Evolutionary conservation across 1,140 invertebrate genomes (phyloP).

Genomic region (Zaprionus kolodkinae): DNA sequence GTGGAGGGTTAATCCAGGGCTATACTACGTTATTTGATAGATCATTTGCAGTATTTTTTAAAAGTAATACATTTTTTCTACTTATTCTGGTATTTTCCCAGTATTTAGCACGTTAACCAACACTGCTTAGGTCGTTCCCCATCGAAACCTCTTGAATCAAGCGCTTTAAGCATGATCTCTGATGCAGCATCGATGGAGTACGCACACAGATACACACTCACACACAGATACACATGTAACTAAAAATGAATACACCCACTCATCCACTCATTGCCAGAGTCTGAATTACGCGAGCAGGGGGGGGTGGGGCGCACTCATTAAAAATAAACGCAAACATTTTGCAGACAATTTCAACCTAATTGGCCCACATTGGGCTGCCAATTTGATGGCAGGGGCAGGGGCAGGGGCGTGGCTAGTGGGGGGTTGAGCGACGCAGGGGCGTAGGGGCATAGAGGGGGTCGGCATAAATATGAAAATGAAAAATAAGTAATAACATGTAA

Average conservation of each 20-base stretch:
- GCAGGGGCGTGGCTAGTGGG: neutral
- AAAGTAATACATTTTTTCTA: too few relatives aligned
- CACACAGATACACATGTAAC: neutral
- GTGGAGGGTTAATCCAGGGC: too few relatives aligned
- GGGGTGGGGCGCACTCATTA: constrained; percentile 32
- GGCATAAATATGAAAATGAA: constrained; percentile 15
- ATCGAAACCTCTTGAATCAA: neutral
- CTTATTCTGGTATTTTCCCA: neutral
- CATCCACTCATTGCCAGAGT: constrained; percentile 21
- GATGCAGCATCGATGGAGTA: constrained; percentile 15
- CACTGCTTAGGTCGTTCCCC: neutral
- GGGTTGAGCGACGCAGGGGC: too few relatives aligned
- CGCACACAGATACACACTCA: constrained; percentile 6
- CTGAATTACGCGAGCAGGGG: constrained; percentile 8
- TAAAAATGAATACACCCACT: neutral
- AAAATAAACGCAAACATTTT: constrained; percentile 72
- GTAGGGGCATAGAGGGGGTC: neutral
- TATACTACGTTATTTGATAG: too few relatives aligned
- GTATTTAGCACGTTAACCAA: neutral
- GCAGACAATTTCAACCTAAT: constrained; percentile 76
- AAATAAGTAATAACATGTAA: constrained; percentile 52
- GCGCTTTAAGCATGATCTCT: neutral
- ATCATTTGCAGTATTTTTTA: neutral
- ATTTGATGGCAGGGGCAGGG: constrained; percentile 25
- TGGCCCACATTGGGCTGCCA: constrained; percentile 65